phyloP scores from a whole-genome alignment of 2,113 vertebrate genomes.

The Mesitornis unicolor region DNA sequence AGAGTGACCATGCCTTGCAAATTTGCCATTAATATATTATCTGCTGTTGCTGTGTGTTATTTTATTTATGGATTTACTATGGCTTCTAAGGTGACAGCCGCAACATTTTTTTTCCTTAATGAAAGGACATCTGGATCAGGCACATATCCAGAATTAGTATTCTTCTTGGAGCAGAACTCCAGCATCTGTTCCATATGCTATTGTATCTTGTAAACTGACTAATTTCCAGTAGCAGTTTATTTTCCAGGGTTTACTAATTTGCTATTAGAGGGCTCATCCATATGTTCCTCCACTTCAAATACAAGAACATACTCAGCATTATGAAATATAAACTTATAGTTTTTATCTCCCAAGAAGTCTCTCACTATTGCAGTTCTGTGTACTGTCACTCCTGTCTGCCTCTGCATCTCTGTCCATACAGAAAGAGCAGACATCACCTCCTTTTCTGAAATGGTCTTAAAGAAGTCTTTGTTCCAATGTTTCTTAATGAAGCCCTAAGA shows the following conservation, averaged over 20 bases:
- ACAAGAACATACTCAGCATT: neutral
- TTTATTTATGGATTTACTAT: neutral
- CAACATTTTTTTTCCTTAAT: neutral
- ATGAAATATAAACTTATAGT: neutral
- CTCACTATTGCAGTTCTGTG: neutral
- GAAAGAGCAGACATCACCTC: neutral
- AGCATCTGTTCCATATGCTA: constrained; percentile 22
- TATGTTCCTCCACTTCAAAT: neutral
- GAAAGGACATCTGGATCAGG: constrained; percentile 25
- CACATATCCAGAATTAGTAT: constrained; percentile 1
- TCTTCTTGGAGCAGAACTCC: neutral
- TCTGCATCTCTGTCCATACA: neutral
- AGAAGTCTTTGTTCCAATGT: neutral
- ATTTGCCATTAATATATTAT: neutral
- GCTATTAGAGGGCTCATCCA: neutral
- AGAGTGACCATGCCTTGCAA: neutral
- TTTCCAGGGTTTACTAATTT: neutral
- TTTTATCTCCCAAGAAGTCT: neutral
- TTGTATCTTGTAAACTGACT: neutral
- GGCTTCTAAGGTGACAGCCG: neutral
- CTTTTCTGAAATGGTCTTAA: neutral
- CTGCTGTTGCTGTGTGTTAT: neutral
- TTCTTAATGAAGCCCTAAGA: neutral
- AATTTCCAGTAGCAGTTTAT: neutral
- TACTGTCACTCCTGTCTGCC: neutral